Percentiles rank a stretch among this genome's conserved stretches.
Evolutionary conservation across 2,888 invertebrate species (phyloP).

Genomic region (Ecliptopera silaceata): DNA sequence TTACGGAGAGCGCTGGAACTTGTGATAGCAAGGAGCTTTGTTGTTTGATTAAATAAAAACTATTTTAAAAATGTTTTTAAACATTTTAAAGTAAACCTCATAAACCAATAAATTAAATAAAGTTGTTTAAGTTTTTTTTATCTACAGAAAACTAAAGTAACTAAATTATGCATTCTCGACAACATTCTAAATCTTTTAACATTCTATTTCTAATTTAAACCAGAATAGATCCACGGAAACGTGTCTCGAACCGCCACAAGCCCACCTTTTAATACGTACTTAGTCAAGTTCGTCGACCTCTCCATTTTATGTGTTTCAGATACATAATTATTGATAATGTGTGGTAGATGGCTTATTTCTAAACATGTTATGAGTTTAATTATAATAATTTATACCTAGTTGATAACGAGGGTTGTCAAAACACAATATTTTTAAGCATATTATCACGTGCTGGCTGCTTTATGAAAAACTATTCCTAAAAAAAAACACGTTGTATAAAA

Average conservation of each 20-base stretch:
- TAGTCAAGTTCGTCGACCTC: constrained; percentile 15
- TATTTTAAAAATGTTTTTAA: no score
- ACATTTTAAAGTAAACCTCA: neutral
- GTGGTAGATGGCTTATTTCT: no score
- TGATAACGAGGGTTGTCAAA: no score
- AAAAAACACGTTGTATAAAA: no score
- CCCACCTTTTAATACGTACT: neutral
- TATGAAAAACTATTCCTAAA: no score
- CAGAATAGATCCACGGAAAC: constrained; percentile 25
- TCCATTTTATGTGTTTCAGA: neutral
- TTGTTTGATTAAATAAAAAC: neutral
- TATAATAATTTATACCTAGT: no score
- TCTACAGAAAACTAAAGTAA: neutral
- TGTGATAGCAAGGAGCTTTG: neutral
- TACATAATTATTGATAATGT: neutral
- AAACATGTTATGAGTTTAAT: no score
- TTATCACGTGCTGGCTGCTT: no score
- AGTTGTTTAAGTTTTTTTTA: neutral
- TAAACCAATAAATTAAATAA: neutral
- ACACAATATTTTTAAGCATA: no score
- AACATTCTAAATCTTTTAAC: constrained; percentile 27
- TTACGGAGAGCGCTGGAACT: no score
- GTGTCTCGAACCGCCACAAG: constrained; percentile 19
- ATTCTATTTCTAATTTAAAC: constrained; percentile 14
- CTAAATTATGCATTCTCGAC: constrained; percentile 7